Evolutionary conservation across 2,888 invertebrate species (phyloP).

Genomic region (Machimus rusticus): DNA sequence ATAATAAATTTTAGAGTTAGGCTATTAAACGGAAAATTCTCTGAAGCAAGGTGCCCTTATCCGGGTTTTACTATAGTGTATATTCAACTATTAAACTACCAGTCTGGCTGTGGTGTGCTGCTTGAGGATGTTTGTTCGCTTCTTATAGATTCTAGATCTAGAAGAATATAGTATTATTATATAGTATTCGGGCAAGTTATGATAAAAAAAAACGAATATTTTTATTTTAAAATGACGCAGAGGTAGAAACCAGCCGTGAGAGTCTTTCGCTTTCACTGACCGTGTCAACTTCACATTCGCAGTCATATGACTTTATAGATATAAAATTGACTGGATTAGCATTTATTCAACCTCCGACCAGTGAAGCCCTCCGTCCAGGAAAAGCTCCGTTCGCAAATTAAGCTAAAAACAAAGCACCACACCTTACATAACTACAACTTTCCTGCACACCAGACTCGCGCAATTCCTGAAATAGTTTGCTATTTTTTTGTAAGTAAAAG

Average conservation of each 20-base stretch:
- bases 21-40: too few species aligned
- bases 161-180: too few species aligned
- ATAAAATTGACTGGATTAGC: background rate
- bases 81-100: too few species aligned
- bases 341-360: background rate
- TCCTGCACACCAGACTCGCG: background rate
- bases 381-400: background rate
- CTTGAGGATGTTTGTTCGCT: too few species aligned
- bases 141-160: too few species aligned
- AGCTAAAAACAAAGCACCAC: background rate
- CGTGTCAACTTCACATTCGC: background rate
- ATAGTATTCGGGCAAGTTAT: background rate
- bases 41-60: too few species aligned
- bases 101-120: too few species aligned
- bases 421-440: slow-evolving; percentile 8
- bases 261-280: background rate
- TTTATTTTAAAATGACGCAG: background rate
- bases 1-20: too few species aligned
- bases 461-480: background rate
- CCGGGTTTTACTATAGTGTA: too few species aligned
- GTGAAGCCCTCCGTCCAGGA: background rate
- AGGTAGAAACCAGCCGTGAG: too few species aligned
- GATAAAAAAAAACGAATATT: background rate
- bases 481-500: background rate
- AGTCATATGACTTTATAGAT: background rate